Conservation (phyloP, 2,113 vertebrate species). For the Rissa tridactyla region DNA sequence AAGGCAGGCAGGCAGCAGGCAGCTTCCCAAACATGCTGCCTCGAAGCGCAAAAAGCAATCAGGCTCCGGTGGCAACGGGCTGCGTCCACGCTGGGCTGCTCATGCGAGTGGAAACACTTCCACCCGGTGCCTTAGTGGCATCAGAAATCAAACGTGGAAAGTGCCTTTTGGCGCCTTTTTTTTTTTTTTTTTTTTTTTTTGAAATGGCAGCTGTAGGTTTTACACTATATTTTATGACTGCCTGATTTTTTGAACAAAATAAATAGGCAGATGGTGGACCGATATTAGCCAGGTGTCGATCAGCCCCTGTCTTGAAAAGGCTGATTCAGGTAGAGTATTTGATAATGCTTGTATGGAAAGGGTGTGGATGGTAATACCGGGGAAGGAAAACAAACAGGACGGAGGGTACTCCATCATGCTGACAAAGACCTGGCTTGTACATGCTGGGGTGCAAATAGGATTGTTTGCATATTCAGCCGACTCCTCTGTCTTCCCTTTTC, state of each 20-base stretch:
- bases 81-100: neutral
- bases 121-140: neutral
- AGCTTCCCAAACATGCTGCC: neutral
- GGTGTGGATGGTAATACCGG: neutral
- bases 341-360: neutral
- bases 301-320: neutral
- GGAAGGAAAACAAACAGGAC: neutral
- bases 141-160: neutral
- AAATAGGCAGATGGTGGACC: neutral
- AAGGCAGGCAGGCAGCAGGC: neutral
- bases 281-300: neutral
- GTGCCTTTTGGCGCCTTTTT: neutral
- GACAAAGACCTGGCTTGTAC: conserved; percentile 3
- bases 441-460: neutral
- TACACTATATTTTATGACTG: neutral
- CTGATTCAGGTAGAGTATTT: neutral
- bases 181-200: neutral
- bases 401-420: neutral
- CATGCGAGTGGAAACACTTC: neutral
- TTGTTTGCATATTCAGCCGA: neutral
- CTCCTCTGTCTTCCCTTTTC: neutral
- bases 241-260: neutral
- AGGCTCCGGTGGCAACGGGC: fast-evolving
- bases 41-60: neutral
- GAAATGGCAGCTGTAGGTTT: neutral